Conservation (phyloP, 2,113 vertebrate genomes). For the Cercopithecus mona region DNA sequence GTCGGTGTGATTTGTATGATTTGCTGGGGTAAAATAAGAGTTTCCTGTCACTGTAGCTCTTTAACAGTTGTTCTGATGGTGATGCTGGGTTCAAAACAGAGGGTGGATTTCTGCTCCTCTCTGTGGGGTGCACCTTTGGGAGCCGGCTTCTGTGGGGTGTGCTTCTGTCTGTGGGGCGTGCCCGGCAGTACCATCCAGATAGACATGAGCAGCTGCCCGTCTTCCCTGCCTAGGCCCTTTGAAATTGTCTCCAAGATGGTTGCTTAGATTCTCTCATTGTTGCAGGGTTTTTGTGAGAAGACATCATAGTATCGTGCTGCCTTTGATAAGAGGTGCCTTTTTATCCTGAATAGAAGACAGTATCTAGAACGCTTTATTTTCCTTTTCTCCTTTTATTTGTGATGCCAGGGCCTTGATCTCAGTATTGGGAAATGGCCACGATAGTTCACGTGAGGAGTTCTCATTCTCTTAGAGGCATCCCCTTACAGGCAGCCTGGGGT, state of each 20-base stretch:
- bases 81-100: not conserved
- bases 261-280: not conserved
- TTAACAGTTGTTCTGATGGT: no score
- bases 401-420: not conserved
- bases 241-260: not conserved
- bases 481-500: not conserved
- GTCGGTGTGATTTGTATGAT: not conserved
- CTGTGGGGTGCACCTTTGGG: no score
- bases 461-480: not conserved
- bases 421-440: not conserved
- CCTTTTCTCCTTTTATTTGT: not conserved
- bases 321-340: not conserved
- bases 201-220: not conserved
- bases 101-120: not conserved
- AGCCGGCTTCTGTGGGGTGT: no score
- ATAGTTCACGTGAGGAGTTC: fast-evolving
- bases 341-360: not conserved
- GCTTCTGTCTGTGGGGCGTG: not conserved
- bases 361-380: not conserved
- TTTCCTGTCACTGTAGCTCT: not conserved
- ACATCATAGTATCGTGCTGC: not conserved
- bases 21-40: not conserved
- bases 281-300: not conserved
- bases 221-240: not conserved
- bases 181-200: not conserved